Conservation (phyloP, 2,113 vertebrate species). For the Oenanthe oenanthe region DNA sequence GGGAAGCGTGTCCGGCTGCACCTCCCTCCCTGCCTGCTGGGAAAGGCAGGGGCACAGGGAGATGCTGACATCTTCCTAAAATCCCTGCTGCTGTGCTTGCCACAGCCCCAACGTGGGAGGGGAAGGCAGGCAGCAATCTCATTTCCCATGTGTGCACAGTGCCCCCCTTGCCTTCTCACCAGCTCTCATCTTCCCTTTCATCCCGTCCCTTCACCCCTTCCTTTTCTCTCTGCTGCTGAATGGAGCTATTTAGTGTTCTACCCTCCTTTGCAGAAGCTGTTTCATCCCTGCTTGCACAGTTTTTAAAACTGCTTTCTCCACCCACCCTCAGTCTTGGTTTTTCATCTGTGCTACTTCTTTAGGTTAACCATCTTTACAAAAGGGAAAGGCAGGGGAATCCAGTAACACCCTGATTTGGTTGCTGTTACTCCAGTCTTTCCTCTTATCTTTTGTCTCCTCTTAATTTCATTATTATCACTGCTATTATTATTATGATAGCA, state of each 20-base stretch:
- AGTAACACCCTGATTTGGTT: not conserved
- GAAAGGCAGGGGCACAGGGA: not conserved
- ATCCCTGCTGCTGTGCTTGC: not conserved
- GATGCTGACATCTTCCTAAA: not conserved
- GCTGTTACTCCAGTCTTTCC: not conserved
- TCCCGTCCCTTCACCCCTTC: not conserved
- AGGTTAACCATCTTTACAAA: not conserved
- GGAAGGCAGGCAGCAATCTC: not conserved
- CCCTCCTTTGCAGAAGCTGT: slow-evolving; percentile 37
- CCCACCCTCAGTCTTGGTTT: slow-evolving; percentile 18
- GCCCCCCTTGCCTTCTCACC: not conserved
- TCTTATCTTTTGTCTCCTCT: not conserved
- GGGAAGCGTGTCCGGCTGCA: not conserved
- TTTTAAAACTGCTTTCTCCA: slow-evolving; percentile 18
- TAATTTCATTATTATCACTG: slow-evolving; percentile 3
- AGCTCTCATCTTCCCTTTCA: not conserved
- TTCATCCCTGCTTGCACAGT: slow-evolving; percentile 41
- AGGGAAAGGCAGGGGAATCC: not conserved
- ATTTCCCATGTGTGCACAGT: not conserved
- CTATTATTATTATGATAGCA: not conserved
- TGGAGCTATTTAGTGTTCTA: not conserved
- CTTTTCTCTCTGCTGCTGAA: not conserved
- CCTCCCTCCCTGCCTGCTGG: not conserved
- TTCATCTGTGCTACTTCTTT: not conserved
- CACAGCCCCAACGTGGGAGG: not conserved